Conservation (phyloP, 1,140 invertebrate genomes). For the Pachyrhynchus sulphureomaculatus region DNA sequence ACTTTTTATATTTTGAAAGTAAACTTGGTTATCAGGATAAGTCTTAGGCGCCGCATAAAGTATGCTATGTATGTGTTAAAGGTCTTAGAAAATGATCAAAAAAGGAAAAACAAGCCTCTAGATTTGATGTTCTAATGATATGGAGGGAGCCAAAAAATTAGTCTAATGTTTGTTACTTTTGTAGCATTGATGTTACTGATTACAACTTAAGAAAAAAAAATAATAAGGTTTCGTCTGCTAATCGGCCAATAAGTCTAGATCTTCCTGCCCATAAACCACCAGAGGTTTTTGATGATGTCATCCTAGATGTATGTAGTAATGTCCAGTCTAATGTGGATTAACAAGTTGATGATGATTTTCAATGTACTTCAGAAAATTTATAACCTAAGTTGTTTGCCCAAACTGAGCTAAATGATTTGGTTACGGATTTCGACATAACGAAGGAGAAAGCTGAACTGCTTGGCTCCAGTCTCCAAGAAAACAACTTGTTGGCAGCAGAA, state of each 20-base stretch:
- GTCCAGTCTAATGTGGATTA: not conserved
- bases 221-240: not conserved
- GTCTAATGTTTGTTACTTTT: not conserved
- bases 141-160: not conserved
- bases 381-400: not conserved
- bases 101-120: no score
- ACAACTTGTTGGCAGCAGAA: not conserved
- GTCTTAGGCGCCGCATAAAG: no score
- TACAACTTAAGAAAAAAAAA: not conserved
- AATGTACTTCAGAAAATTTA: not conserved
- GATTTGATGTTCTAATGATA: not conserved
- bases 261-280: not conserved
- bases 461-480: not conserved
- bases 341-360: not conserved
- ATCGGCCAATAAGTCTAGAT: not conserved
- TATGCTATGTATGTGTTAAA: no score
- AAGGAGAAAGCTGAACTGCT: not conserved
- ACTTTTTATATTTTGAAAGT: no score
- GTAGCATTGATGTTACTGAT: not conserved
- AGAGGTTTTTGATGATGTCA: not conserved
- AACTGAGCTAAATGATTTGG: not conserved
- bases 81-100: no score
- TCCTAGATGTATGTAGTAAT: not conserved
- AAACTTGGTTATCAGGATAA: no score
- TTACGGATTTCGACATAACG: conserved; percentile 1